Percentiles rank a stretch among this genome's conserved stretches.
Conservation (phyloP, 2,797 vertebrate species). For the Avahi laniger region DNA sequence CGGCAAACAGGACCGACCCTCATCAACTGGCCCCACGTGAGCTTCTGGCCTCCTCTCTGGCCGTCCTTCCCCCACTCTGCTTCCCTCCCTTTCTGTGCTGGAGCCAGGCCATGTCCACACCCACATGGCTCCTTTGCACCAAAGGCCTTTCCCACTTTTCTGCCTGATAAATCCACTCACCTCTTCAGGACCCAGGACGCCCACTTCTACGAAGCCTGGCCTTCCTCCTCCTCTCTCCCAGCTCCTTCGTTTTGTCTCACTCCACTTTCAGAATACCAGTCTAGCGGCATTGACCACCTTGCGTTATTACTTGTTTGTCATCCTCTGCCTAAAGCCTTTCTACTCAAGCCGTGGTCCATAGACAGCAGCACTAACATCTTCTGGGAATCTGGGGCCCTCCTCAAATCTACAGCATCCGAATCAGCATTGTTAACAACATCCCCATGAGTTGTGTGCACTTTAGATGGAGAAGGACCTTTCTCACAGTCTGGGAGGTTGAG, state of each 20-base stretch:
- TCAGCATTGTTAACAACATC: neutral
- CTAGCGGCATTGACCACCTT: no score
- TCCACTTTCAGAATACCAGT: neutral
- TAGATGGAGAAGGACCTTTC: neutral
- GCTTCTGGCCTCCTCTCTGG: fast-evolving
- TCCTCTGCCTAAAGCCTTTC: neutral
- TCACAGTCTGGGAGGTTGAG: neutral
- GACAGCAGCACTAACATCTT: neutral
- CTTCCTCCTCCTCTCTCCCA: neutral
- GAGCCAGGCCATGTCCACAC: neutral
- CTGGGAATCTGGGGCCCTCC: neutral
- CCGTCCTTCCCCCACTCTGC: neutral
- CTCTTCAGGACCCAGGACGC: neutral
- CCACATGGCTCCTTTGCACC: neutral
- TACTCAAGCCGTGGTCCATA: neutral
- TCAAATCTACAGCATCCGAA: neutral
- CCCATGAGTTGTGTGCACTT: neutral
- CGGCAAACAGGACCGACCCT: neutral
- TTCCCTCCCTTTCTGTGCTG: neutral
- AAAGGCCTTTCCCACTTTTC: neutral
- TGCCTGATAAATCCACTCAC: neutral
- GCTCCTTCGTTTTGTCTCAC: neutral
- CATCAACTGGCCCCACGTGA: neutral
- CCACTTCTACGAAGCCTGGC: neutral
- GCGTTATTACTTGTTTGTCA: neutral